A percentile compares a stretch with the other conserved stretches of the same genome.
Evolutionary conservation across 2,797 vertebrate genomes (phyloP).

Genomic region (Pangasius larnaudii): DNA sequence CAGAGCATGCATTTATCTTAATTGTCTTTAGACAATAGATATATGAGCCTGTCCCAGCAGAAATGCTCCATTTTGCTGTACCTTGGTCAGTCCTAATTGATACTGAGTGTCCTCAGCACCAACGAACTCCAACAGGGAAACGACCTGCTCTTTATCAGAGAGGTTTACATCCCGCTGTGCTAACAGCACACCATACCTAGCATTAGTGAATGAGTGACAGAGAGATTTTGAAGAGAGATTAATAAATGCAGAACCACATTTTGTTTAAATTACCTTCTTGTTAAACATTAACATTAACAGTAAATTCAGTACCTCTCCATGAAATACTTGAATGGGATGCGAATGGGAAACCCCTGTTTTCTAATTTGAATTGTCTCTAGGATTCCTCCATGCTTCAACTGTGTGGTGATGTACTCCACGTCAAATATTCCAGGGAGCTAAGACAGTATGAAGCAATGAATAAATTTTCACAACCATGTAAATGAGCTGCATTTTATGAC

Average conservation of each 20-base stretch:
- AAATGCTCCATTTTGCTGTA: slow-evolving; percentile 44
- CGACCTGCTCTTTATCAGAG: slow-evolving; percentile 68
- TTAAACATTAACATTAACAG: neutral
- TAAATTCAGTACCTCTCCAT: slow-evolving; percentile 78
- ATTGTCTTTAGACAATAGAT: neutral
- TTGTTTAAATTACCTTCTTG: neutral
- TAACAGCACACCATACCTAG: slow-evolving; percentile 79
- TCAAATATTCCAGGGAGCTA: slow-evolving; percentile 87
- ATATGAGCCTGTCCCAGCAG: neutral
- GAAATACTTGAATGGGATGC: slow-evolving; percentile 79
- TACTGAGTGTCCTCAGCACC: slow-evolving; percentile 72
- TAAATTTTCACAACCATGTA: neutral
- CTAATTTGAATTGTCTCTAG: slow-evolving; percentile 82
- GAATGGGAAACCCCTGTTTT: slow-evolving; percentile 84
- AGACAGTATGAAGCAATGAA: neutral
- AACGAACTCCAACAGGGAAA: slow-evolving; percentile 74
- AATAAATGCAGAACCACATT: neutral
- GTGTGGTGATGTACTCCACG: slow-evolving; percentile 80
- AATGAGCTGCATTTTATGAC: neutral
- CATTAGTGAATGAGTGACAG: neutral
- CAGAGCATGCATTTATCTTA: neutral
- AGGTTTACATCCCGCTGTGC: slow-evolving; percentile 44
- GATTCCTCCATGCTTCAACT: slow-evolving; percentile 84
- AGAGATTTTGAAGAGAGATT: neutral
- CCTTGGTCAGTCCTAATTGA: slow-evolving; percentile 77